Conservation (phyloP, 2,113 vertebrate species). For the Pedionomus torquatus region DNA sequence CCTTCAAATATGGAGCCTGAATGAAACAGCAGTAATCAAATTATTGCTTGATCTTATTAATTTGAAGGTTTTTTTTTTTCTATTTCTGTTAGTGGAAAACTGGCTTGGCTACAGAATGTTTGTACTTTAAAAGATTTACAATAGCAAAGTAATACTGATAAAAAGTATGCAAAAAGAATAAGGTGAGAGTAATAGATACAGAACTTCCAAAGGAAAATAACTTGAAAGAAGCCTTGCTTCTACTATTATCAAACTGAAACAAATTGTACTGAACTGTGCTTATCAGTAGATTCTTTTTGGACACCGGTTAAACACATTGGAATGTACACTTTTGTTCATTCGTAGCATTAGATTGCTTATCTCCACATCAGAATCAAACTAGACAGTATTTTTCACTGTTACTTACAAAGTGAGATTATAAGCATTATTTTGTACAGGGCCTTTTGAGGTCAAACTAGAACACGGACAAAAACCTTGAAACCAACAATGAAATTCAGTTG, state of each 20-base stretch:
- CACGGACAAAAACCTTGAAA: not conserved
- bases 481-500: not conserved
- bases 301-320: not conserved
- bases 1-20: not conserved
- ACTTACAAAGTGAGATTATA: not conserved
- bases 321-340: not conserved
- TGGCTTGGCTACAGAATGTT: not conserved
- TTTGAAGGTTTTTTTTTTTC: not conserved
- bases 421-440: not conserved
- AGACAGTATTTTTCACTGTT: not conserved
- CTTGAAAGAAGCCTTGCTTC: not conserved
- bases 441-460: not conserved
- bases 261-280: not conserved
- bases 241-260: not conserved
- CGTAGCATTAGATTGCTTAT: not conserved
- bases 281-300: not conserved
- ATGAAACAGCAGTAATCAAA: not conserved
- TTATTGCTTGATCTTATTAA: not conserved
- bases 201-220: not conserved
- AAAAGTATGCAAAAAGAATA: not conserved
- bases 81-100: not conserved
- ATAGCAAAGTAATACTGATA: not conserved
- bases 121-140: not conserved
- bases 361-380: not conserved
- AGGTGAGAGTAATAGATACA: not conserved